Evolutionary conservation across 2,888 invertebrate species (phyloP).

Genomic region (Tenodera sinensis): DNA sequence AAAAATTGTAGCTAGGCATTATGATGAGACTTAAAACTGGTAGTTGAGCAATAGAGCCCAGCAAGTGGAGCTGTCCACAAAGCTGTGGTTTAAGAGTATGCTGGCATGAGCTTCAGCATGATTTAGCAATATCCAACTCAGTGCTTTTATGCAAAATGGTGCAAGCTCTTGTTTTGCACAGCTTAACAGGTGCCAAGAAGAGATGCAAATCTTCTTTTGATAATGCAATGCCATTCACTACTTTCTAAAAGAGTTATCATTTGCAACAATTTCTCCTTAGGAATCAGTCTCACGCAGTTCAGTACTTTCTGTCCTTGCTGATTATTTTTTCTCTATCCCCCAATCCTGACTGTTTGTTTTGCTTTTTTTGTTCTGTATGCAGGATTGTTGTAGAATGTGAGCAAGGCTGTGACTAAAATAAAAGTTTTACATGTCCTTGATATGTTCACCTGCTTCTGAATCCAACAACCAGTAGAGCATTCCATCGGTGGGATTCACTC

Average conservation of each 20-base stretch:
- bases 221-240: neutral
- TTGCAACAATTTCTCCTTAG: neutral
- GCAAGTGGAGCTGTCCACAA: neutral
- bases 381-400: neutral
- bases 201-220: neutral
- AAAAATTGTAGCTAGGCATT: neutral
- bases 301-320: neutral
- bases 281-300: neutral
- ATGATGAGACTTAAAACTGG: neutral
- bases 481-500: conserved; percentile 68
- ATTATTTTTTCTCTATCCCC: neutral
- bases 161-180: neutral
- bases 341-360: neutral
- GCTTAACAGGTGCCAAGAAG: neutral
- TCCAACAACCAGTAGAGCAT: conserved; percentile 56
- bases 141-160: neutral
- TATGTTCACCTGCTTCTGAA: conserved; percentile 25
- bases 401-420: neutral
- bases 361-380: neutral
- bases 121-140: neutral
- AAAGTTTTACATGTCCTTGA: conserved; percentile 16
- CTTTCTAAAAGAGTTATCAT: neutral
- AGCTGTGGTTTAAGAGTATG: neutral
- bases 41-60: neutral
- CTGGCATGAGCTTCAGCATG: neutral